These are phyloP conservation scores for Antigone vipio DNA, from an alignment of 2,113 vertebrate genomes.

Conservation along the genomic window DNA sequence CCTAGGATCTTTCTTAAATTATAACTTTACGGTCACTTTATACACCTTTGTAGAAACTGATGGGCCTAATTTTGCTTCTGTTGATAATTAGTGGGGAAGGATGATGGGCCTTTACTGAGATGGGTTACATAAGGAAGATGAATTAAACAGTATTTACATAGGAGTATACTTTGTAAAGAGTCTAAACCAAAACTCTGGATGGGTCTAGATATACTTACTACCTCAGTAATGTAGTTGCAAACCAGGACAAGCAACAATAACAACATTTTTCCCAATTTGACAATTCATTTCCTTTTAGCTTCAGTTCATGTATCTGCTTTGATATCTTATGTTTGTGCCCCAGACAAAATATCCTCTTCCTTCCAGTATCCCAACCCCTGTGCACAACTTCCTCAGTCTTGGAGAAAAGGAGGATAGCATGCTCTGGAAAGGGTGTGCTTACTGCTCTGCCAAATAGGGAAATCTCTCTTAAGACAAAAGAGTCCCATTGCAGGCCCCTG, in stretches of 20 bases:
- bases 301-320: slow-evolving; percentile 24
- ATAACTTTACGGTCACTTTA: not conserved
- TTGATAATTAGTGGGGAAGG: not conserved
- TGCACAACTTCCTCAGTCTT: slow-evolving; percentile 47
- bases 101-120: not conserved
- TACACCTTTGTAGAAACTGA: not conserved
- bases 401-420: not conserved
- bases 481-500: not conserved
- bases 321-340: slow-evolving; percentile 53
- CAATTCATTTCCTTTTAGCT: slow-evolving; percentile 61
- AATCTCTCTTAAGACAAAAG: not conserved
- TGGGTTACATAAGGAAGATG: not conserved
- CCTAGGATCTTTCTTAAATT: not conserved
- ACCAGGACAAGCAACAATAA: slow-evolving; percentile 15
- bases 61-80: not conserved
- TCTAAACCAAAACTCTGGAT: not conserved
- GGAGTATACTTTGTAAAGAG: not conserved
- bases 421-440: not conserved
- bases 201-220: not conserved
- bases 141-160: not conserved
- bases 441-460: not conserved
- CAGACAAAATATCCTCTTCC: slow-evolving; percentile 68
- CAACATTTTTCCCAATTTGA: slow-evolving; percentile 19
- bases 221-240: not conserved
- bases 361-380: slow-evolving; percentile 21